Evolutionary conservation across 2,113 vertebrate genomes (phyloP).

Genomic region (Indicator indicator): DNA sequence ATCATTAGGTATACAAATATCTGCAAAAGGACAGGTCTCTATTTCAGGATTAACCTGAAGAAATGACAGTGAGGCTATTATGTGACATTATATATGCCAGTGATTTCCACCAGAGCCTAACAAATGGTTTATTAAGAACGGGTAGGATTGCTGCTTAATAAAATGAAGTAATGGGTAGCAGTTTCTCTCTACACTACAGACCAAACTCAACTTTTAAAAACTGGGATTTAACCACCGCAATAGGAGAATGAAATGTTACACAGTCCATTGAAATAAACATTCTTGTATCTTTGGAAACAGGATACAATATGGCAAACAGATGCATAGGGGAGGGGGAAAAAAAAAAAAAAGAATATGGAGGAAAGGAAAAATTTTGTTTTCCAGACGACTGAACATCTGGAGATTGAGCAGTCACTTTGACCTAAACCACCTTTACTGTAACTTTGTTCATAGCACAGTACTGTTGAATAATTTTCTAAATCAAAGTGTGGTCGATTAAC

Average conservation of each 20-base stretch:
- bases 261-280: not conserved
- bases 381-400: not conserved
- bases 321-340: not conserved
- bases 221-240: not conserved
- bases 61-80: not conserved
- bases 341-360: not conserved
- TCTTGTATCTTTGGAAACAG: constrained; percentile 45
- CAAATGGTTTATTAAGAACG: not conserved
- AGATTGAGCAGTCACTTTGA: not conserved
- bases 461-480: not conserved
- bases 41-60: not conserved
- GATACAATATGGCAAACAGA: constrained; percentile 70
- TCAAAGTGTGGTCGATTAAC: not conserved
- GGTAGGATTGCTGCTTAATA: not conserved
- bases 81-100: not conserved
- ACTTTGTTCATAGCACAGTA: not conserved
- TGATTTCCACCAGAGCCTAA: not conserved
- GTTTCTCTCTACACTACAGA: not conserved
- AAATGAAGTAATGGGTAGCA: not conserved
- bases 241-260: not conserved
- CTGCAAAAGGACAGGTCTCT: not conserved
- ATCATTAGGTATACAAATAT: not conserved
- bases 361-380: constrained; percentile 11
- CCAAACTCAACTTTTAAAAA: not conserved
- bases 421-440: not conserved